Evolutionary conservation across 1,140 invertebrate genomes (phyloP), one percentile per base, ranked within the genome.

Genomic region (Anastrepha obliqua): DNA sequence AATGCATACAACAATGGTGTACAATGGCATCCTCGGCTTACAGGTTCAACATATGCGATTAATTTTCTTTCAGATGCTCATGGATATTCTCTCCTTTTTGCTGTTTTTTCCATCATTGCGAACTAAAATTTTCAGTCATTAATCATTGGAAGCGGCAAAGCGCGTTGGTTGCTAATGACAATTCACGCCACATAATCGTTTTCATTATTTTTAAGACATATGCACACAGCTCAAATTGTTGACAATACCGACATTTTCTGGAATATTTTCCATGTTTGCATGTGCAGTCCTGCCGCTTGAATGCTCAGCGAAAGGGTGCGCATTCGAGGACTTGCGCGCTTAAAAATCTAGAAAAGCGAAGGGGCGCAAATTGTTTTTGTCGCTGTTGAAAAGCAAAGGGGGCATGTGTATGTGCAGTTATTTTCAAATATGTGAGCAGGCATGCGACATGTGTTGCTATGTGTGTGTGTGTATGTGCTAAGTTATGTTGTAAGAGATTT

Each of bases 401-500:
- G 51, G 51, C 51, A 2, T 55, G 11, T 55, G 51, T 44, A 39
- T 74, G 67, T 74, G 67, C 42, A 74, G 51, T 55, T 55, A 6
- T 55, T 55, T 55, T 55, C 11, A 8, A 55, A 55, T 6, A 55
- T 29, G 29, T 29, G 29, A 29, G 29, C 29, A 29, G 29, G 29
- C 29, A 29, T 29, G 29, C 0, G 29, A 29, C 29, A 29, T 55
- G n/a, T 81, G 47, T 13, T 81, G 4, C 4, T 67, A 39, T 39
- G 64, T 39, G 11, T 67, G 6, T 29, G 7, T 67, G 64, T 67
- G 6, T 67, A n/a, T 39, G 29, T 67, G 64, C 0, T 29, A 39
- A 29, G 11, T n/a, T n/a, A 89, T 91, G 90, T 90, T 90, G 91
- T 39, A 91, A 91, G 91, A 91, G 91, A 91, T 91, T 91, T 91